Conservation (phyloP, 2,888 invertebrate genomes). For the Xanthorhoe spadicearia region DNA sequence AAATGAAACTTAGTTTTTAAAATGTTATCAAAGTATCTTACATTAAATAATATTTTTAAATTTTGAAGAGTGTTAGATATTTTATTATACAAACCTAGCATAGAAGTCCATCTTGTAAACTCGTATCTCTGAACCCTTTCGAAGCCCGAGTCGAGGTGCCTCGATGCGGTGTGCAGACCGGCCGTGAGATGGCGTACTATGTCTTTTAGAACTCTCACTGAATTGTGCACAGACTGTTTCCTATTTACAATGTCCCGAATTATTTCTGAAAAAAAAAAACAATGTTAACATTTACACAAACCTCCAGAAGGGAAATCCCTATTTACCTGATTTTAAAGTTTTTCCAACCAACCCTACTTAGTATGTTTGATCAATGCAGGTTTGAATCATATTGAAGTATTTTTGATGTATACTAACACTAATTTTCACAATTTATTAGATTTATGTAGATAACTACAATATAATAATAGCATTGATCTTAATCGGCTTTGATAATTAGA, state of each 20-base stretch:
- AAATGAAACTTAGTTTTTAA: no score
- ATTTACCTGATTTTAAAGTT: no score
- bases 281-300: neutral
- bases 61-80: neutral
- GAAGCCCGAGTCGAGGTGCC: constrained; percentile 70
- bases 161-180: constrained; percentile 68
- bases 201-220: constrained; percentile 84
- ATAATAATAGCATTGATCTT: no score
- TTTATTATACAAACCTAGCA: constrained; percentile 81
- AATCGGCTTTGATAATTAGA: no score
- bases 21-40: no score
- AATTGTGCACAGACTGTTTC: constrained; percentile 83
- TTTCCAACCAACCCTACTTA: neutral
- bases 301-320: no score
- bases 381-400: neutral
- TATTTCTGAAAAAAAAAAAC: constrained; percentile 80
- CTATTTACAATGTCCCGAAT: constrained; percentile 84
- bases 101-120: constrained; percentile 86
- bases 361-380: no score
- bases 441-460: no score
- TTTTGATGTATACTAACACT: no score
- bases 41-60: no score
- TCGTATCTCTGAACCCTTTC: constrained; percentile 84
- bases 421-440: no score
- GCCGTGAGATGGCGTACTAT: constrained; percentile 84